Evolutionary conservation across 2,888 invertebrate genomes (phyloP), one percentile per base, ranked within the genome.

Genomic region (Bruchidius siliquastri): DNA sequence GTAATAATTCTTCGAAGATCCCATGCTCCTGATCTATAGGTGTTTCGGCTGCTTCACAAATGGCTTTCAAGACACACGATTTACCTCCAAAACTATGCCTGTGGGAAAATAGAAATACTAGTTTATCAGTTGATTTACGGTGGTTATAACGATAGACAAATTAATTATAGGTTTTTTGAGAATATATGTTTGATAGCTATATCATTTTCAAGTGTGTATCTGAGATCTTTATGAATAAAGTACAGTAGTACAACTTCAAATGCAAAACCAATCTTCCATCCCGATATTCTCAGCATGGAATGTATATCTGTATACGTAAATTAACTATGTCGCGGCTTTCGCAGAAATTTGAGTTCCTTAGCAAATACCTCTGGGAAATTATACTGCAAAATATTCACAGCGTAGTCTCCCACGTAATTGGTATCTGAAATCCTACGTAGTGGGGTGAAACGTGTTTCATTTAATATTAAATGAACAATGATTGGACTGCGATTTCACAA

Each of bases 21-120:
- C 91, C 88, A 78, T 89, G 87, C 75, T 88, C 86, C 79, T 87
- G 82, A 73, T 90, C 88, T 66, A 93, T 84, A 0, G 92, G 91
- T 77, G 90, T 89, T 71, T 88, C 88, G 1, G 92, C 90, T 21
- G 92, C 85, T 78, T 92, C 91, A 79, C 94, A 94, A 69, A 94
- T 89, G 71, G 91, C 89, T 77, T 89, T 89, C 71, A 92, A 83
- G n/a, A 93, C 86, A 81, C 93, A 94, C 0, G 87, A 85, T n/a
- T 89, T 90, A 0, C 92, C 93, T 0, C 92, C 92, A 74, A 89
- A 89, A 22, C 93, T 82, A 72, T 80, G 76, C 76, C 85, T 83
- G 73, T 70, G 80, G 82, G 72, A 72, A 70, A 71, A 67, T 21
- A 70, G 6, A 70, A 70, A 26, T 26, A 26, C 8, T 26, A 8